These are phyloP conservation scores for Thymelicus sylvestris DNA, from an alignment of 2,888 invertebrate genomes.

Conservation along the genomic window DNA sequence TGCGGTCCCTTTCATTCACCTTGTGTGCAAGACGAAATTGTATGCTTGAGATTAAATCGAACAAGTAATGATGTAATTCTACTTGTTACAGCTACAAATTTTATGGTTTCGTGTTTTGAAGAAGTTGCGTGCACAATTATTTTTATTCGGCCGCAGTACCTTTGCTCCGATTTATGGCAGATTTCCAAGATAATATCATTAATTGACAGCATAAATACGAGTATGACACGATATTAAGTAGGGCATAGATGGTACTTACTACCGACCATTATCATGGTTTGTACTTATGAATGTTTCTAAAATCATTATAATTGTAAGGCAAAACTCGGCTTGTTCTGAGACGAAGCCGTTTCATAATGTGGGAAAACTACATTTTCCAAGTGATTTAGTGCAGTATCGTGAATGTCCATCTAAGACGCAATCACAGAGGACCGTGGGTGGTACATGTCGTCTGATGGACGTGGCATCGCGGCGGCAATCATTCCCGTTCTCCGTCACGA, in stretches of 20 bases:
- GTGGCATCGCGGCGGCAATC: constrained; percentile 3
- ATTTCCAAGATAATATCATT: too few species aligned
- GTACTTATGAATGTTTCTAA: too few species aligned
- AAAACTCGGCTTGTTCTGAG: neutral
- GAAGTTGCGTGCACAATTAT: too few species aligned
- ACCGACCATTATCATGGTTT: too few species aligned
- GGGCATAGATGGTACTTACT: too few species aligned
- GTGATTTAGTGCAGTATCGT: constrained; percentile 1
- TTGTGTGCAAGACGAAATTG: constrained; percentile 15
- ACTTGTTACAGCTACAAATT: neutral
- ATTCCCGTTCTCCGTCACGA: constrained; percentile 48
- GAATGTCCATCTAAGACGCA: constrained; percentile 18
- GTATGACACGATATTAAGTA: too few species aligned
- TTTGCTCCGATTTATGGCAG: too few species aligned
- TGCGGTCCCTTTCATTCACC: constrained; percentile 26
- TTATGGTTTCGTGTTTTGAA: neutral
- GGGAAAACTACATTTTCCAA: constrained; percentile 14
- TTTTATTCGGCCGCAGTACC: too few species aligned
- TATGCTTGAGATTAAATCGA: neutral
- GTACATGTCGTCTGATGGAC: constrained; percentile 14
- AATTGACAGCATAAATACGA: too few species aligned
- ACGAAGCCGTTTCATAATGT: neutral
- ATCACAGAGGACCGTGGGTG: constrained; percentile 11
- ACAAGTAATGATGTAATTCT: neutral
- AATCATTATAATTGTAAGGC: too few species aligned